Evolutionary conservation across 2,888 invertebrate species (phyloP).

Genomic region (Chrysina gloriosa): DNA sequence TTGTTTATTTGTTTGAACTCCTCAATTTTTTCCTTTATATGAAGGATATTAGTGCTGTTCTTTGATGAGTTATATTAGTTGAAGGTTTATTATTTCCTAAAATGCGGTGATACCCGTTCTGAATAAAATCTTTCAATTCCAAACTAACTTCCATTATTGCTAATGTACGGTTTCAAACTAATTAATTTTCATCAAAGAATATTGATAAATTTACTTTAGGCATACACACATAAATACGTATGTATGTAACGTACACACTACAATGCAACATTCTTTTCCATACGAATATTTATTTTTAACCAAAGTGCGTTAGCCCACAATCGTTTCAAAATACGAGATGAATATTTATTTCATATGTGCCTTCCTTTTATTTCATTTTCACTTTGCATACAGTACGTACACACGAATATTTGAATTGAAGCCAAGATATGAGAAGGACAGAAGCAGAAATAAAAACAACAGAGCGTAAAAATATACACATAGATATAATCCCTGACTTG

Average conservation of each 20-base stretch:
- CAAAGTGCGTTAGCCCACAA: slow-evolving; percentile 29
- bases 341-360: slow-evolving; percentile 8
- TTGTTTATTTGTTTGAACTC: too few relatives aligned
- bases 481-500: slow-evolving; percentile 14
- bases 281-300: slow-evolving; percentile 15
- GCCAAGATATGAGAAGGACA: slow-evolving; percentile 23
- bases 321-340: slow-evolving; percentile 17
- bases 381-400: slow-evolving; percentile 8
- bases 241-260: not conserved
- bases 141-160: too few relatives aligned
- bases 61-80: too few relatives aligned
- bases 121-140: too few relatives aligned
- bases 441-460: slow-evolving; percentile 27
- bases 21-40: too few relatives aligned
- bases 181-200: too few relatives aligned
- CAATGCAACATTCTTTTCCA: not conserved
- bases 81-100: too few relatives aligned
- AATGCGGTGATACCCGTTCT: too few relatives aligned
- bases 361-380: slow-evolving; percentile 13
- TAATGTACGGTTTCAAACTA: too few relatives aligned
- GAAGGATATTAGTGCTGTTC: too few relatives aligned
- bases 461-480: slow-evolving; percentile 8
- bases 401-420: slow-evolving; percentile 20
- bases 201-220: too few relatives aligned
- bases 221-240: not conserved